Evolutionary conservation across 2,888 invertebrate species (phyloP).

Genomic region (Limnephilus marmoratus): DNA sequence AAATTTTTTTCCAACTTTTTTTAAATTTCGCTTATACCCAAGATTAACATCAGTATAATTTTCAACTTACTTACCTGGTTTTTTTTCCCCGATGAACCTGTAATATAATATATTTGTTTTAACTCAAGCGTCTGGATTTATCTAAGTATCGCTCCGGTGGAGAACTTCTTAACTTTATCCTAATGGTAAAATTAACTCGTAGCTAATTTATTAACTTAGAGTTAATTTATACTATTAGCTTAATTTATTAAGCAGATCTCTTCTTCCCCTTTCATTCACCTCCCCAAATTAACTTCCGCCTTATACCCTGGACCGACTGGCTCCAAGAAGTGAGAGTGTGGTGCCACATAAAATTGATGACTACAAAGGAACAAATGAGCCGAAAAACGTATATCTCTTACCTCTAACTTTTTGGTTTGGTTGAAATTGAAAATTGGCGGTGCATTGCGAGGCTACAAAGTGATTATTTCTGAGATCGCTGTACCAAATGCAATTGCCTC

Average conservation of each 20-base stretch:
- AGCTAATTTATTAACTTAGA: too few species aligned
- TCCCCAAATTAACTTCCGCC: not conserved
- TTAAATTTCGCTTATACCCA: too few species aligned
- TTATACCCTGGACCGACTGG: not conserved
- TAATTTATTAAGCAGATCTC: not conserved
- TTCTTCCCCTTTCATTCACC: not conserved
- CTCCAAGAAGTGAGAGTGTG: not conserved
- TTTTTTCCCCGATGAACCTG: not conserved
- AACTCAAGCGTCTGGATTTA: not conserved
- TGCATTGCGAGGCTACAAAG: not conserved
- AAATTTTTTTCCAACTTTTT: too few species aligned
- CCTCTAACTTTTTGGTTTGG: not conserved
- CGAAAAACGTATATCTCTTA: not conserved
- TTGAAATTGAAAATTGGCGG: not conserved
- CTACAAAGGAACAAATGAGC: not conserved
- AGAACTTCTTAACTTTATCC: not conserved
- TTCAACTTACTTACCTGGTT: not conserved
- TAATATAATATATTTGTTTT: too few species aligned
- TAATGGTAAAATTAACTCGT: not conserved
- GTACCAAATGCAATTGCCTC: slow-evolving; percentile 15
- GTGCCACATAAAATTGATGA: not conserved
- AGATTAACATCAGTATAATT: not conserved
- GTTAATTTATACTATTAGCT: too few species aligned
- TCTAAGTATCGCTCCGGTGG: not conserved
- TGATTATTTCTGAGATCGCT: slow-evolving; percentile 30